Evolutionary conservation across 2,888 invertebrate genomes (phyloP), one percentile per base, ranked within the genome.

Genomic region (Drosophila mercatorum): DNA sequence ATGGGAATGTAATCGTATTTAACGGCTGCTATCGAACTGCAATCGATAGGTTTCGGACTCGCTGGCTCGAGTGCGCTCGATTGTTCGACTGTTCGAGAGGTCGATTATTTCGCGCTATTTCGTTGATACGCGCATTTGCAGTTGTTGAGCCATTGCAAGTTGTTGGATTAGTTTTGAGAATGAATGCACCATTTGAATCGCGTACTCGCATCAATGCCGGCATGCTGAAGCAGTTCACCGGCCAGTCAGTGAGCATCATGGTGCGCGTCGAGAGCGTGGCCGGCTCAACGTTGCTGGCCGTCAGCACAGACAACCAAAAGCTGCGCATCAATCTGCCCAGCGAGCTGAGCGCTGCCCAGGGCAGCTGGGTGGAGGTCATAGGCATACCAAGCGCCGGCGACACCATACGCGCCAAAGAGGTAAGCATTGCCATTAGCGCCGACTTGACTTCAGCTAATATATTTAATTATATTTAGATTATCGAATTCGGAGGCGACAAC

Each of bases 361-460:
- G 90, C 0, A 85, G 89, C 59, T 93, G 93, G 93, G 88, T 93
- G 28, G 93, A 93, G 78, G 79, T 93, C 0, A 92, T 93, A 59
- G 93, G 93, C 5, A 65, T 77, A 11, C 70, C 86, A 10, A 76
- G 60, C 11, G 86, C 90, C 1, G 64, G 73, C 1, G 89, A 91
- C 62, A 59, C 81, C 7, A 80, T 93, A 55, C 84, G 89, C 8
- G 92, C 90, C 26, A 91, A 88, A 57, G 93, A 93, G 82, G 93
- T 92, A 62, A 61, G 61, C 66, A 6, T 10, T 12, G 7, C 7
- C 7, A 34, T 34, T 34, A 17, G 17, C 5, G 22, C 10, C 11
- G 17, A 2, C 22, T 44, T 44, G 5, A 5, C 11, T 40, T 22
- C 40, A 34, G 28, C 28, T 26, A 26, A 26, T 28, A 31, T n/a